Evolutionary conservation across 2,888 invertebrate genomes (phyloP), one percentile per base, ranked within the genome.

Genomic region (Hipparchia semele): DNA sequence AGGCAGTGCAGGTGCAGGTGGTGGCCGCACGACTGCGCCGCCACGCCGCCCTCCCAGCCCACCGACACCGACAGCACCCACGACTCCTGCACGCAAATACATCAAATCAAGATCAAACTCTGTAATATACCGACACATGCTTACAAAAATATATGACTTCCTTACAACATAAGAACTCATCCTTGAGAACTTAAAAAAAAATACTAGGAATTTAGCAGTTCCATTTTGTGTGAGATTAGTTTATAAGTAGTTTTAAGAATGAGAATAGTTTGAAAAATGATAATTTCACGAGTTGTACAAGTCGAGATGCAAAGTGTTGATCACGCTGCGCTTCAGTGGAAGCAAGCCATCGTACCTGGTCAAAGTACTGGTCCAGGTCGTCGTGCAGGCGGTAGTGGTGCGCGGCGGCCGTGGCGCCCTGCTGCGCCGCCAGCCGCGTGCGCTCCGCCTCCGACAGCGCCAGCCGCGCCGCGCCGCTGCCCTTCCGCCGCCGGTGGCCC

Each of bases 21-120:
- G 92, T 99, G 99, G 0, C 99, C 99, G 94, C 99, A 99, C 1
- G 99, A 98, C 90, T 98, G 97, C 70, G 98, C 97, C 89, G 98
- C 97, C 70, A 99, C 98, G 70, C 99, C 99, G 77, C 98, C 98
- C 89, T 98, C 97, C 96, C 97, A 98, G 4, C 98, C 97, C 81
- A 97, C 95, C 86, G 97, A 97, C 73, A 98, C 95, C 74, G 83
- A 82, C 78, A 97, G 87, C 83, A 97, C 95, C 97, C 97, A 98
- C 1, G 97, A 97, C 82, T 96, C 95, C 95, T 96, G 85, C 54
- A 10, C 54, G 49, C 60, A 62, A 2, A 23, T 7, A 59, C n/a
- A 39, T 39, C 2, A 39, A 39, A 39, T 39, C 23, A 23, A 23
- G 23, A 23, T 23, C 23, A 23, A 23, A 23, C 23, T 23, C 23